Evolutionary conservation across 37 sponge, comb jelly and placozoan genomes (phyloP).

Genomic region (Oopsacas minuta): DNA sequence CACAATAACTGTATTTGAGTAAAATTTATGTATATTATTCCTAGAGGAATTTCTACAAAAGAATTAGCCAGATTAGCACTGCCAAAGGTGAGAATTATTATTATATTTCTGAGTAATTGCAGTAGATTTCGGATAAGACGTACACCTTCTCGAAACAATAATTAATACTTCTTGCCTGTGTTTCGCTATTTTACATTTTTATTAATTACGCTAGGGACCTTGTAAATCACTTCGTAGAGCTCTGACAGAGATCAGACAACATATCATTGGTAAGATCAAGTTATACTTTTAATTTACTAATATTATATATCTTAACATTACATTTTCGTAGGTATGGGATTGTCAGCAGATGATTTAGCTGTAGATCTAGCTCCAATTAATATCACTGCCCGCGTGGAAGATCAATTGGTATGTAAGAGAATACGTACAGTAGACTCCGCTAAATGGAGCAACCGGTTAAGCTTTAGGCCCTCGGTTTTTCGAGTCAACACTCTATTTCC

Average conservation of each 20-base stretch:
- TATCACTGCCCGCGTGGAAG: not conserved
- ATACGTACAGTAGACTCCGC: too few relatives aligned
- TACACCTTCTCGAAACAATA: too few relatives aligned
- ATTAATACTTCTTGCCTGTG: not conserved
- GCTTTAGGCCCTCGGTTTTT: too few relatives aligned
- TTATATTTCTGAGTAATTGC: too few relatives aligned
- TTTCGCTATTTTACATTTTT: not conserved
- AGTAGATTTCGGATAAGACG: too few relatives aligned
- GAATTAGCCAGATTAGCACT: not conserved
- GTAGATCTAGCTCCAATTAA: not conserved
- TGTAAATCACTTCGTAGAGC: not conserved
- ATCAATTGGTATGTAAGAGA: not conserved
- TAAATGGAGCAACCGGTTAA: too few relatives aligned
- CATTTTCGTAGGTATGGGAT: not conserved
- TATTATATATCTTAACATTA: not conserved
- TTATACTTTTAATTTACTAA: not conserved
- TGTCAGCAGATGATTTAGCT: conserved; percentile 10
- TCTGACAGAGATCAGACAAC: not conserved
- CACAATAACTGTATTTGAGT: too few relatives aligned
- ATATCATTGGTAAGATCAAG: not conserved
- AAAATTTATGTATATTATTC: too few relatives aligned
- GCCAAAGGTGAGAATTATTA: not conserved
- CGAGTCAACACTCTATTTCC: too few relatives aligned
- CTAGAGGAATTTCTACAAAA: conserved; percentile 16
- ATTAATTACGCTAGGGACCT: not conserved